A percentile compares a stretch with the other conserved stretches of the same genome.
Conservation (phyloP, 2,888 invertebrate genomes). For the Drosophila putrida region DNA sequence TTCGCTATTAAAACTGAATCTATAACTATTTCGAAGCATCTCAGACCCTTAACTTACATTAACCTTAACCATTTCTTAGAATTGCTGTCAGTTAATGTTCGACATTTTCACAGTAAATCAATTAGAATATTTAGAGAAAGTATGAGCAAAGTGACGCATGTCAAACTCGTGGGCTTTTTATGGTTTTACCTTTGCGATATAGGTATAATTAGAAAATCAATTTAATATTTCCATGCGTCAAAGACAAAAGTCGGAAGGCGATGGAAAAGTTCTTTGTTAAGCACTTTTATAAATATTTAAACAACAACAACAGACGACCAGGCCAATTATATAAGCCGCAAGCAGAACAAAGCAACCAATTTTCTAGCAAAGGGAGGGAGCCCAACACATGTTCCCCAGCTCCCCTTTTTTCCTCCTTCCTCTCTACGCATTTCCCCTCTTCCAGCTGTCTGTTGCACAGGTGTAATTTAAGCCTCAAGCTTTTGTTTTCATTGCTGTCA, state of each 20-base stretch:
- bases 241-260: not conserved
- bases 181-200: slow-evolving; percentile 3
- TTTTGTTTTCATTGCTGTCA: slow-evolving; percentile 59
- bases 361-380: not conserved
- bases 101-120: not conserved
- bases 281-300: slow-evolving; percentile 67
- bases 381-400: not conserved
- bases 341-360: slow-evolving; percentile 19
- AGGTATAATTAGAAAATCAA: slow-evolving; percentile 69
- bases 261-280: slow-evolving; percentile 28
- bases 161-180: slow-evolving; percentile 19
- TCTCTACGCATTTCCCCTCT: slow-evolving; percentile 1
- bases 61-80: slow-evolving; percentile 1
- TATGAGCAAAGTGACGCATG: slow-evolving; percentile 8
- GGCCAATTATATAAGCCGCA: slow-evolving; percentile 64
- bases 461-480: slow-evolving; percentile 72
- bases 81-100: not conserved
- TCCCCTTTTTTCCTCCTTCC: not conserved
- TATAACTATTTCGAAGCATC: not conserved
- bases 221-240: slow-evolving; percentile 36
- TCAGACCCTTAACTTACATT: not conserved
- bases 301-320: slow-evolving; percentile 28
- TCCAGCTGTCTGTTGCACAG: slow-evolving; percentile 37
- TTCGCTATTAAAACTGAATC: too few relatives aligned
- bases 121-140: slow-evolving; percentile 3